These are phyloP conservation scores for Boloria euphrosyne DNA, from an alignment of 2,888 invertebrate genomes.

Conservation along the genomic window DNA sequence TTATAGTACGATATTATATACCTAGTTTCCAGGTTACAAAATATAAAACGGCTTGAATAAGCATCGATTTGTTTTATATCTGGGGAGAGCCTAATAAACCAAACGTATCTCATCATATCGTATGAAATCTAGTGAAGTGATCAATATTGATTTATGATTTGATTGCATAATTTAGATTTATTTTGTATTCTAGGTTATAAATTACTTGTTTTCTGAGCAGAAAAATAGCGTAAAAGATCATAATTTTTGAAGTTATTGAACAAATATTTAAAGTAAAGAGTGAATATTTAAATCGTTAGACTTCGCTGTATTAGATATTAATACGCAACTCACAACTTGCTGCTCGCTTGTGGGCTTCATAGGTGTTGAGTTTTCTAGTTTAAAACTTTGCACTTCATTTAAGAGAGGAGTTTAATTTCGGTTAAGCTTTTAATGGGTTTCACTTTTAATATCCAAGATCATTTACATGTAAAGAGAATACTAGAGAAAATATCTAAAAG, in stretches of 20 bases:
- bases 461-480: neutral
- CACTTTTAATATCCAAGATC: slow-evolving; percentile 8
- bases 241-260: no score
- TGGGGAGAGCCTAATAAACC: no score
- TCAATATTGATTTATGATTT: no score
- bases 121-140: no score
- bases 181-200: no score
- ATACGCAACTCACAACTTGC: neutral
- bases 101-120: no score
- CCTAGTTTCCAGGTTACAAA: neutral
- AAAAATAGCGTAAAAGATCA: no score
- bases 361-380: slow-evolving; percentile 13
- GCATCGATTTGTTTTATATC: neutral
- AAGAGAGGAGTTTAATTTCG: slow-evolving; percentile 6
- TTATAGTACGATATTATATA: neutral
- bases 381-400: slow-evolving; percentile 11
- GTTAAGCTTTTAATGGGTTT: slow-evolving; percentile 9
- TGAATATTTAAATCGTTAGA: no score
- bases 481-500: no score
- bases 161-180: no score
- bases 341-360: slow-evolving; percentile 12
- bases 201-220: no score
- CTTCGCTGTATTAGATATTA: slow-evolving; percentile 2
- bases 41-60: neutral
- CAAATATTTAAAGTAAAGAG: no score